A percentile compares a stretch with the other conserved stretches of the same genome.
These are phyloP conservation scores for Geodia barretti DNA, from an alignment of 37 sponge, comb jelly and placozoan genomes.

Conservation along the genomic window DNA sequence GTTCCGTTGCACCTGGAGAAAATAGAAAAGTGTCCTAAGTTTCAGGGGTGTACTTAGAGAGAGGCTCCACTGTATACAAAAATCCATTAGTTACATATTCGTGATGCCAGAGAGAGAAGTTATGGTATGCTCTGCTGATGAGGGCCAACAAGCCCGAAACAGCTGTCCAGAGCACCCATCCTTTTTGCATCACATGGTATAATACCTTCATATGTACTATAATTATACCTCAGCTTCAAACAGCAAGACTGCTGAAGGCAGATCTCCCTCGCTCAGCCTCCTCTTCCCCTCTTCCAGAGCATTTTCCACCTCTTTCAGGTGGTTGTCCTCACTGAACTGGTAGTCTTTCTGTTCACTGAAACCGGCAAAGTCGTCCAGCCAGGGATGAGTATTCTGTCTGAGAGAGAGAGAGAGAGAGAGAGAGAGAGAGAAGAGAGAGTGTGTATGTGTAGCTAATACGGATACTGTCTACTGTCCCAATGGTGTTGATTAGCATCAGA, in stretches of 20 bases:
- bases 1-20: no score
- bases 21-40: no score
- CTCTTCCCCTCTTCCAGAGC: slow-evolving; percentile 77
- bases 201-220: not conserved
- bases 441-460: no score
- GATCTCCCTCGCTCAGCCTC: slow-evolving; percentile 74
- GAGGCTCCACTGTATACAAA: no score
- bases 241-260: slow-evolving; percentile 76
- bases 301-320: slow-evolving; percentile 21
- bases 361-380: slow-evolving; percentile 42
- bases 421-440: not conserved
- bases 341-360: slow-evolving; percentile 33
- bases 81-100: slow-evolving; percentile 53
- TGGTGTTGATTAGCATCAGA: no score
- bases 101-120: not conserved
- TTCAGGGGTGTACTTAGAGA: no score
- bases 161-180: not conserved
- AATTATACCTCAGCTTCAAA: slow-evolving; percentile 76
- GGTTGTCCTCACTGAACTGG: slow-evolving; percentile 63
- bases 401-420: not conserved
- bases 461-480: no score
- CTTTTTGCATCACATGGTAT: not conserved
- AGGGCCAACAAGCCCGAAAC: no score
- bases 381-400: slow-evolving; percentile 43
- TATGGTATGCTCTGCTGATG: no score